Percentiles rank a stretch among this genome's conserved stretches.
Evolutionary conservation across 2,888 invertebrate species (phyloP).

Genomic region (Leptinotarsa rubiginosa): DNA sequence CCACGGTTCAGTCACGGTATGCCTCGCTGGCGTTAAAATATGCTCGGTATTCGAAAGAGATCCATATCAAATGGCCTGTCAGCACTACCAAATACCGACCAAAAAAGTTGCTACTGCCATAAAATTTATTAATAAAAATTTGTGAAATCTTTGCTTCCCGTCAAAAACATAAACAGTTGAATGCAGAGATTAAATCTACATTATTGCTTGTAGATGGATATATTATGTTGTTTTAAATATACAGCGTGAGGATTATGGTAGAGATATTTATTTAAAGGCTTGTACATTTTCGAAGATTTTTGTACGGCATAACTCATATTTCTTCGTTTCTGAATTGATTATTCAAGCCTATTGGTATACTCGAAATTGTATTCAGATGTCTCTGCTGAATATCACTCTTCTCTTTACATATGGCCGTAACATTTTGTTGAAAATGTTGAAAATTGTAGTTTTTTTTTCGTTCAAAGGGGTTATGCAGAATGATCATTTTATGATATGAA

Average conservation of each 20-base stretch:
- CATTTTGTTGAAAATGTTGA: no score
- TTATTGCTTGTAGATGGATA: constrained; percentile 16
- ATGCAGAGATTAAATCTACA: constrained; percentile 26
- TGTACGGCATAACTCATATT: constrained; percentile 6
- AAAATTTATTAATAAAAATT: constrained; percentile 23
- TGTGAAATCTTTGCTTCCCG: constrained; percentile 16
- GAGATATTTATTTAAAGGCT: constrained; percentile 1
- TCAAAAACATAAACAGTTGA: constrained; percentile 15
- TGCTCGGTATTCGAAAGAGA: constrained; percentile 24
- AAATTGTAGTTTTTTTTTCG: no score
- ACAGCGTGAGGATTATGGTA: constrained; percentile 14
- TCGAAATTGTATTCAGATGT: not conserved
- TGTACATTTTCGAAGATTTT: constrained; percentile 1
- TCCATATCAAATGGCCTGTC: constrained; percentile 24
- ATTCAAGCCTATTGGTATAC: not conserved
- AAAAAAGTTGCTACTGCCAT: constrained; percentile 22
- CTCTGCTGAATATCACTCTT: not conserved
- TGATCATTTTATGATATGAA: no score
- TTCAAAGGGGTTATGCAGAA: no score
- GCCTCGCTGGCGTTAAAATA: constrained; percentile 20
- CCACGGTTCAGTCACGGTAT: constrained; percentile 14
- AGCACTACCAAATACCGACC: constrained; percentile 28
- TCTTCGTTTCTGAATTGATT: not conserved
- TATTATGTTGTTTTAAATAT: constrained; percentile 11
- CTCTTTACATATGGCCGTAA: no score